Evolutionary conservation across 2,797 vertebrate species (phyloP).

Genomic region (Erithacus rubecula): DNA sequence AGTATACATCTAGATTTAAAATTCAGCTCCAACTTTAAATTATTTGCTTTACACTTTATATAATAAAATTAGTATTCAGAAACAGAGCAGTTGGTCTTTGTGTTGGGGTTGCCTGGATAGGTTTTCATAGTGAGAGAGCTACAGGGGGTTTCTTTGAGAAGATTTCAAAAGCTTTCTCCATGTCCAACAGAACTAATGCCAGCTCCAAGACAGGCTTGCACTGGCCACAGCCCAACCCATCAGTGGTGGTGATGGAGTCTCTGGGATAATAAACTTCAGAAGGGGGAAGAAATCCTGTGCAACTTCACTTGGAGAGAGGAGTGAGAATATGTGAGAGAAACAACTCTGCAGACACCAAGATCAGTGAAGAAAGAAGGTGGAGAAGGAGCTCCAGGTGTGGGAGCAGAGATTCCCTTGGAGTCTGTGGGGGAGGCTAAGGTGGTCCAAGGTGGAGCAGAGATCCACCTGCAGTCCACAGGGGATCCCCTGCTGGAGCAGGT

Average conservation of each 20-base stretch:
- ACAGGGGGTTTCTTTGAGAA: accelerated
- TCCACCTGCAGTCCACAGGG: neutral
- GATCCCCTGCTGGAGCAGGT: accelerated
- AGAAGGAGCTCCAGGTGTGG: neutral
- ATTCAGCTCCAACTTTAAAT: neutral
- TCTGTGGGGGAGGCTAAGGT: accelerated
- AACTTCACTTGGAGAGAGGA: neutral
- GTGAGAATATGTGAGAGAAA: neutral
- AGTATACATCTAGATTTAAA: neutral
- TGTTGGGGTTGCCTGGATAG: neutral
- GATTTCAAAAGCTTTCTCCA: neutral
- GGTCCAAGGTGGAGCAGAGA: neutral
- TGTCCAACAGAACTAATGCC: neutral
- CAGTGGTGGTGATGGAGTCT: neutral
- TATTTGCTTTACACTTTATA: neutral
- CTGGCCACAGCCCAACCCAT: neutral
- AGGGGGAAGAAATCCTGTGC: neutral
- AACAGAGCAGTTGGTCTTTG: neutral
- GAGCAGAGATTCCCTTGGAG: neutral
- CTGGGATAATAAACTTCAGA: neutral
- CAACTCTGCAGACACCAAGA: neutral
- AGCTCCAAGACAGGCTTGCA: accelerated
- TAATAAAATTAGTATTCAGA: neutral
- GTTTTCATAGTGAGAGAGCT: neutral
- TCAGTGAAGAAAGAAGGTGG: neutral